Conservation (phyloP, 2,113 vertebrate genomes). For the Probosciger aterrimus region DNA sequence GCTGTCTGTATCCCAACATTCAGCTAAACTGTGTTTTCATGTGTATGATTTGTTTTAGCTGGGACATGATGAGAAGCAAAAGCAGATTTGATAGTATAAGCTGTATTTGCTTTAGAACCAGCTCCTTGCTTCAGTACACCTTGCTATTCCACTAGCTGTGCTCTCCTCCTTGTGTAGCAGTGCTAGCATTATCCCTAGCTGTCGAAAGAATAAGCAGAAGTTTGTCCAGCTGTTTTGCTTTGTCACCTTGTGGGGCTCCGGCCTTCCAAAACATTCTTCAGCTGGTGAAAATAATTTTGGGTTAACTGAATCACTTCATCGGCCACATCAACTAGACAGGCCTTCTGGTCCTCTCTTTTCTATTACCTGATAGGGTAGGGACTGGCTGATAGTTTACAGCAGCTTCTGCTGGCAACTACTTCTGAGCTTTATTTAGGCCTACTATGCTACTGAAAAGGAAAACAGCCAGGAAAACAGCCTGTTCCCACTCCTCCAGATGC, state of each 20-base stretch:
- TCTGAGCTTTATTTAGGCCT: slow-evolving; percentile 14
- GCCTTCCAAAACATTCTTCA: not conserved
- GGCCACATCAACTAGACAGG: not conserved
- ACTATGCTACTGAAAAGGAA: not conserved
- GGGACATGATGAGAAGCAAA: not conserved
- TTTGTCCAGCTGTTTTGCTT: not conserved
- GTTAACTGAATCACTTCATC: not conserved
- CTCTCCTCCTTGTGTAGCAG: fast-evolving
- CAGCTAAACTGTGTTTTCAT: not conserved
- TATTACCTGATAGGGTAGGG: not conserved
- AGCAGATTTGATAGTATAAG: not conserved
- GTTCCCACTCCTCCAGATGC: not conserved
- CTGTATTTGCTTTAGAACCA: not conserved
- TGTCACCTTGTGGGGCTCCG: not conserved
- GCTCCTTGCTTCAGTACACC: not conserved
- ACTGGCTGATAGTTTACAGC: not conserved
- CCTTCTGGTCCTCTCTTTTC: not conserved
- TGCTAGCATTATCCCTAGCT: not conserved
- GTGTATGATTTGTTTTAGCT: not conserved
- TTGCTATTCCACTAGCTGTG: not conserved
- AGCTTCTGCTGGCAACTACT: not conserved
- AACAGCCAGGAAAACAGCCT: not conserved
- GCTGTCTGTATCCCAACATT: not conserved
- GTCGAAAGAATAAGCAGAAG: not conserved
- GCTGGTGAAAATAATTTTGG: not conserved